These are phyloP conservation scores for Oryzias celebensis DNA, from an alignment of 2,113 vertebrate genomes.

Conservation along the genomic window DNA sequence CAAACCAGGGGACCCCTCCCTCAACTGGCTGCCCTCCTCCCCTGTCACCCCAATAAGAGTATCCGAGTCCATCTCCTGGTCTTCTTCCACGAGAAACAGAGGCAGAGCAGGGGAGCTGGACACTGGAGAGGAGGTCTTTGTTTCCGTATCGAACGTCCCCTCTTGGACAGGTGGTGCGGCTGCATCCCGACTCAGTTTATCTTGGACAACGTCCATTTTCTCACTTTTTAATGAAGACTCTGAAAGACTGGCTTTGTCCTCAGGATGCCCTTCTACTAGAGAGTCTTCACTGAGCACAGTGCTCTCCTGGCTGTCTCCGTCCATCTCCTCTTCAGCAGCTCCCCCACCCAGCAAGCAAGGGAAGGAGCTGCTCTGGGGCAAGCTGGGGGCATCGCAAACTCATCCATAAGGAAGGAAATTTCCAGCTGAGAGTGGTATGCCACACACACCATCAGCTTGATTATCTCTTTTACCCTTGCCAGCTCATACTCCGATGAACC, in stretches of 20 bases:
- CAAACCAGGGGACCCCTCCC: slow-evolving; percentile 33
- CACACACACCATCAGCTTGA: slow-evolving; percentile 94
- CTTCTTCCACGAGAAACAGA: slow-evolving; percentile 78
- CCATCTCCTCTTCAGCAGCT: slow-evolving; percentile 30
- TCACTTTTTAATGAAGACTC: slow-evolving; percentile 56
- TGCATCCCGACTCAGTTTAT: slow-evolving; percentile 9
- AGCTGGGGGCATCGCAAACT: slow-evolving; percentile 95
- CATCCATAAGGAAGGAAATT: slow-evolving; percentile 99
- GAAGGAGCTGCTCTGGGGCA: slow-evolving; percentile 84
- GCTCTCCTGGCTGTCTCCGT: slow-evolving; percentile 36
- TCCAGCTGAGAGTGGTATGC: slow-evolving; percentile 98
- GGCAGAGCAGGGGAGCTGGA: slow-evolving; percentile 29
- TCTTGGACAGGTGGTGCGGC: slow-evolving; percentile 2
- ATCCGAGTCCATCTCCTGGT: slow-evolving; percentile 60
- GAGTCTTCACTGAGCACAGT: slow-evolving; percentile 48
- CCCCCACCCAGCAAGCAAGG: slow-evolving; percentile 84
- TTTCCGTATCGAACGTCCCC: slow-evolving; percentile 14
- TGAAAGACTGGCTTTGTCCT: slow-evolving; percentile 62
- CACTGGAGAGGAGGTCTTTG: slow-evolving; percentile 55
- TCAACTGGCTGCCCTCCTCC: slow-evolving; percentile 46
- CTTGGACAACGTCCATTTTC: slow-evolving; percentile 39
- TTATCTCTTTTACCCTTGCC: slow-evolving; percentile 94
- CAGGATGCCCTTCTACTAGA: slow-evolving; percentile 59
- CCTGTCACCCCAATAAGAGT: slow-evolving; percentile 15
- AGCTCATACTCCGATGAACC: slow-evolving; percentile 94